phyloP scores from a whole-genome alignment of 2,797 vertebrate species.

The Sus cebifrons region DNA sequence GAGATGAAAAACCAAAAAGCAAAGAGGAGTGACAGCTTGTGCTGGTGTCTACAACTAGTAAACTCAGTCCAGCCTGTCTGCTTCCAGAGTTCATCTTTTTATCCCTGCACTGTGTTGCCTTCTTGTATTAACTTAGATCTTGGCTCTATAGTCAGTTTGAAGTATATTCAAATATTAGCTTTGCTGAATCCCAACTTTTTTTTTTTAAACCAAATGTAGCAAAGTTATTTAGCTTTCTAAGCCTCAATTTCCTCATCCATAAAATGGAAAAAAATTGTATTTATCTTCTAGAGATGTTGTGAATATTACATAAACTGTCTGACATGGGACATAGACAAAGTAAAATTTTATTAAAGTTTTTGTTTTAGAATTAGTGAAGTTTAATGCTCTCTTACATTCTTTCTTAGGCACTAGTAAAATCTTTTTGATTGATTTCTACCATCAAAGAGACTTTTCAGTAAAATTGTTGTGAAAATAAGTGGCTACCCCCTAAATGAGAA shows the following conservation, averaged over 20 bases:
- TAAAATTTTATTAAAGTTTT: neutral
- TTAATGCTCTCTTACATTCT: neutral
- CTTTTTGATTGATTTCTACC: neutral
- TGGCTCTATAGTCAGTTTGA: neutral
- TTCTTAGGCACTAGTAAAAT: neutral
- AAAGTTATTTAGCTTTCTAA: neutral
- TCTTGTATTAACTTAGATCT: neutral
- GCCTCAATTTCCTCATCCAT: neutral
- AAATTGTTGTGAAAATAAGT: neutral
- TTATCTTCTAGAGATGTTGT: neutral
- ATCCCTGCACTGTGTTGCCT: neutral
- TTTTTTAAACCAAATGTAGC: neutral
- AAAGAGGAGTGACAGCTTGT: neutral
- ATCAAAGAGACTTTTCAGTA: neutral
- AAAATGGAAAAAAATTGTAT: neutral
- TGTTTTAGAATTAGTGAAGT: slow-evolving; percentile 5
- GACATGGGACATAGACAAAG: neutral
- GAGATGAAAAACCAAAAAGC: neutral
- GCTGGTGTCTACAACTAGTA: neutral
- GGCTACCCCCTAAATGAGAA: neutral
- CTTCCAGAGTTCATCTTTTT: neutral
- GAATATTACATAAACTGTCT: neutral
- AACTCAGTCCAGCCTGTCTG: neutral
- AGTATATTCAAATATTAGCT: neutral
- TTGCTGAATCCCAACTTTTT: neutral